Conservation (phyloP, 2,113 vertebrate genomes). For the cattle (Bos taurus) region ARS-UCD2.0 NC_037342.1:25806001-25806500, state of each 20-base stretch:
- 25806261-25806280: conserved; percentile 32
- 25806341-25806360: not conserved
- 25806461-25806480: not conserved
- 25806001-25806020: not conserved
- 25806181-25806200: not conserved
- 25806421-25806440: conserved; percentile 51
- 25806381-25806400: conserved; percentile 42
- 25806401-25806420: conserved; percentile 24
- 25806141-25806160: conserved; percentile 15
- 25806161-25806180: not conserved
- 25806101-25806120: not conserved
- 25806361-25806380: not conserved
- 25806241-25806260: not conserved
- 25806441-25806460: conserved; percentile 2
- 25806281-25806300: conserved; percentile 25
- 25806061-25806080: not conserved
- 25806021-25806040: not conserved
- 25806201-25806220: conserved; percentile 16
- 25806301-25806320: not conserved
- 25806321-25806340: not conserved
- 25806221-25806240: conserved; percentile 32
- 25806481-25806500: not conserved
- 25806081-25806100: not conserved
- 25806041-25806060: not conserved
- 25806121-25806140: not conserved